Conservation (phyloP, 2,888 invertebrate genomes). For the Pteria penguin region DNA sequence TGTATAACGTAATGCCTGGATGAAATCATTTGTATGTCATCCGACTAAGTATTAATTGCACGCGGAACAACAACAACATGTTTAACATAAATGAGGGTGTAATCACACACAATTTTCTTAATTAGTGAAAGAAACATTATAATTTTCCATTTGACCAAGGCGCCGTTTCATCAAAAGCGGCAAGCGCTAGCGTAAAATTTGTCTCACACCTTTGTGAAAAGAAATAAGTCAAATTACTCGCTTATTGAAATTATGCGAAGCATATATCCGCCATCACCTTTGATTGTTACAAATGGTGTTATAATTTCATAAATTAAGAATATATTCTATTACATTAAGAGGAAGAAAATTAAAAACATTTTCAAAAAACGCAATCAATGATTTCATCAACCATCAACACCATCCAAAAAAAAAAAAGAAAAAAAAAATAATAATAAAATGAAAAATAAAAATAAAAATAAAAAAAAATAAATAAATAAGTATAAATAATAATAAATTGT, state of each 20-base stretch:
- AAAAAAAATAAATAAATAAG: no score
- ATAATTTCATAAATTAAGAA: no score
- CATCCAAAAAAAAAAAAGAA: no score
- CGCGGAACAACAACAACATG: not conserved
- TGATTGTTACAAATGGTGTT: not conserved
- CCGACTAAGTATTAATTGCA: not conserved
- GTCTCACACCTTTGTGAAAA: conserved; percentile 9
- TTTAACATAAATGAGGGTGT: not conserved
- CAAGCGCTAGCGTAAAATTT: not conserved
- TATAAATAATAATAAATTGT: no score
- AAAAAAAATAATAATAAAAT: no score
- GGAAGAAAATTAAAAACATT: no score
- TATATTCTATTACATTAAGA: no score
- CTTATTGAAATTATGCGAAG: not conserved
- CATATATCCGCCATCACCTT: not conserved
- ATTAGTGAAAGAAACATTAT: not conserved
- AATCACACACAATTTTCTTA: not conserved
- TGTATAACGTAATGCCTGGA: no score
- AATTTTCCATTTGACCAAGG: not conserved
- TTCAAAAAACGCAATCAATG: no score
- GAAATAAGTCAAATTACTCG: not conserved
- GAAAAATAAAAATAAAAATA: no score
- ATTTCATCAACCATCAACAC: no score
- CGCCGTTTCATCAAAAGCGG: not conserved
- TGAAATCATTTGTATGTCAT: not conserved